phyloP scores from a whole-genome alignment of 1,140 invertebrate genomes.

The Atta colombica region DNA sequence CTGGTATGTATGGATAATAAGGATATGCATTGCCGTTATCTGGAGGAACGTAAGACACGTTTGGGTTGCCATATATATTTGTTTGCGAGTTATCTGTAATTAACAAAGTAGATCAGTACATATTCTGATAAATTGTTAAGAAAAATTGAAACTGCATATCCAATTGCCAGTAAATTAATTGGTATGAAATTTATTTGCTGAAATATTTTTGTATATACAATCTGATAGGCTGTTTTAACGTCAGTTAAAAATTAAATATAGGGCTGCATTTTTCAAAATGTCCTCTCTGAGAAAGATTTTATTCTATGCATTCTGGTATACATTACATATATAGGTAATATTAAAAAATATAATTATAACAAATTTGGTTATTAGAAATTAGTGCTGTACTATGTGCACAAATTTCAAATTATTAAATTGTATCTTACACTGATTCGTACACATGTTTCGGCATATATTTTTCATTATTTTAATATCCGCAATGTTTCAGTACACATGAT shows the following conservation, averaged over 20 bases:
- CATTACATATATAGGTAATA: too few relatives aligned
- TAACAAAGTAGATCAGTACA: not conserved
- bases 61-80: not conserved
- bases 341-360: too few relatives aligned
- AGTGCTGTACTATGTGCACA: too few relatives aligned
- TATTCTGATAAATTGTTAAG: not conserved
- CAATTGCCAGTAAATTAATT: not conserved
- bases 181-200: not conserved
- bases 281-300: too few relatives aligned
- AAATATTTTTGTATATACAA: not conserved
- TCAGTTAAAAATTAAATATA: not conserved
- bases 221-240: not conserved
- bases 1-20: not conserved
- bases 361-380: too few relatives aligned
- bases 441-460: too few relatives aligned
- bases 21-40: not conserved
- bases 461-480: too few relatives aligned
- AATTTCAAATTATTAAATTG: too few relatives aligned
- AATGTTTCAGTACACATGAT: too few relatives aligned
- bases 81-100: conserved; percentile 35
- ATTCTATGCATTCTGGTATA: too few relatives aligned
- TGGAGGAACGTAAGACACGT: not conserved
- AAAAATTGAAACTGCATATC: not conserved
- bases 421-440: too few relatives aligned
- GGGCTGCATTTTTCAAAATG: too few relatives aligned